A percentile compares a stretch with the other conserved stretches of the same genome.
Conservation (phyloP, 30 jellyfish, hydroid and myxozoan species). For the Phacellophora camtschatica region DNA sequence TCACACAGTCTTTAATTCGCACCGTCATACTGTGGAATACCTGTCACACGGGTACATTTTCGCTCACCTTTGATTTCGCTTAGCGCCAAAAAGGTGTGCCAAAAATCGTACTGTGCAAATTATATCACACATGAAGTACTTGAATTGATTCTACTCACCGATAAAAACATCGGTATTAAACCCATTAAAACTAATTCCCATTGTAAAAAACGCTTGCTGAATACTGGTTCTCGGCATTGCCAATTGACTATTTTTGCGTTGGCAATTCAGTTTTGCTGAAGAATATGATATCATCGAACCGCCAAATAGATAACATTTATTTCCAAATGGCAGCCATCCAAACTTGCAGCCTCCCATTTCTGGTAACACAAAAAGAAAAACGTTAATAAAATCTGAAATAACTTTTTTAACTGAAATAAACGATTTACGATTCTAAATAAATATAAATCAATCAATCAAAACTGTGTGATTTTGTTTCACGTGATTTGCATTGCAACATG, state of each 20-base stretch:
- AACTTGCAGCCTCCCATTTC: conserved; percentile 83
- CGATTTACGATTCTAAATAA: too few relatives aligned
- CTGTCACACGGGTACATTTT: too few relatives aligned
- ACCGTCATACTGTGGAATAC: too few relatives aligned
- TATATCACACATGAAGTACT: neutral
- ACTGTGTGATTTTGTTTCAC: too few relatives aligned
- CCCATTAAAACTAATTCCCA: conserved; percentile 16
- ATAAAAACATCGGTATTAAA: conserved; percentile 55
- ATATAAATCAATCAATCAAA: too few relatives aligned
- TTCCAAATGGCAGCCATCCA: conserved; percentile 87
- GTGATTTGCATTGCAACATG: too few relatives aligned
- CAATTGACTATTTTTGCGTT: conserved; percentile 46
- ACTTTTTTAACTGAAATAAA: too few relatives aligned
- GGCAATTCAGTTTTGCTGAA: conserved; percentile 60
- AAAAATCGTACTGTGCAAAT: neutral
- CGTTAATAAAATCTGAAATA: too few relatives aligned
- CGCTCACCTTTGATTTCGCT: too few relatives aligned
- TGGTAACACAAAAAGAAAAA: too few relatives aligned
- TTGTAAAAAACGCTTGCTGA: conserved; percentile 78
- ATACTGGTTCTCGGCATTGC: conserved; percentile 58
- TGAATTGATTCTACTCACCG: conserved; percentile 46
- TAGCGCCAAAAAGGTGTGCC: neutral
- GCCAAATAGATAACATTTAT: conserved; percentile 79
- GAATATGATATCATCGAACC: conserved; percentile 24
- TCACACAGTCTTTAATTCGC: too few relatives aligned